These are phyloP conservation scores for Lathronympha strigana DNA, from an alignment of 2,888 invertebrate genomes.

Conservation along the genomic window DNA sequence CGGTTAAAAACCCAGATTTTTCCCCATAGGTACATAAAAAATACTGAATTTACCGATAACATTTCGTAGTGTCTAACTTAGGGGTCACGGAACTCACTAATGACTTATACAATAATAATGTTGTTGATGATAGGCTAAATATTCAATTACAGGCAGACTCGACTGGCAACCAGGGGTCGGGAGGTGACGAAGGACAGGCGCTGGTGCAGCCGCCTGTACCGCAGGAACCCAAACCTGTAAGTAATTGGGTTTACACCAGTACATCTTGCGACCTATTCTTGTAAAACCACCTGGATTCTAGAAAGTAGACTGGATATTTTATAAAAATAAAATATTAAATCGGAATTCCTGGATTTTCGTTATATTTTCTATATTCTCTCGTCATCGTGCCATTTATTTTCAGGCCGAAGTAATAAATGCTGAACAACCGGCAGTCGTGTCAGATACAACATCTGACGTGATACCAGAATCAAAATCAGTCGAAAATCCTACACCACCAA, in stretches of 20 bases:
- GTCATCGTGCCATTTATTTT: constrained; percentile 32
- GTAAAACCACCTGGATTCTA: background rate
- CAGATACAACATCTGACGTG: constrained; percentile 2
- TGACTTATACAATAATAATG: too few relatives aligned
- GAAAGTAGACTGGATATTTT: background rate
- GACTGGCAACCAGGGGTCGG: constrained; percentile 13
- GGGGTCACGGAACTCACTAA: too few relatives aligned
- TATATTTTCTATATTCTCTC: too few relatives aligned
- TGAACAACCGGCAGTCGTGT: constrained; percentile 11
- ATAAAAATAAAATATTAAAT: too few relatives aligned
- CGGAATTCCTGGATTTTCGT: too few relatives aligned
- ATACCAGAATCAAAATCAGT: constrained; percentile 13
- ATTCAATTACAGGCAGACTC: constrained; percentile 37
- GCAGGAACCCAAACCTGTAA: constrained; percentile 22
- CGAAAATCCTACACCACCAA: background rate
- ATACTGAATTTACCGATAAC: too few relatives aligned
- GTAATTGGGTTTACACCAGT: background rate
- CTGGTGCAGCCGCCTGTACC: background rate
- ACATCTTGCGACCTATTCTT: background rate
- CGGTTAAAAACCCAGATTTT: too few relatives aligned
- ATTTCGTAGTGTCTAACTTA: too few relatives aligned
- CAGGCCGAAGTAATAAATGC: constrained; percentile 51
- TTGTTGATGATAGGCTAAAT: background rate
- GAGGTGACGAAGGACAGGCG: constrained; percentile 35
- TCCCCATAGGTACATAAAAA: too few relatives aligned